These are phyloP conservation scores for Apaloderma vittatum DNA, from an alignment of 2,113 vertebrate genomes.

Conservation along the genomic window DNA sequence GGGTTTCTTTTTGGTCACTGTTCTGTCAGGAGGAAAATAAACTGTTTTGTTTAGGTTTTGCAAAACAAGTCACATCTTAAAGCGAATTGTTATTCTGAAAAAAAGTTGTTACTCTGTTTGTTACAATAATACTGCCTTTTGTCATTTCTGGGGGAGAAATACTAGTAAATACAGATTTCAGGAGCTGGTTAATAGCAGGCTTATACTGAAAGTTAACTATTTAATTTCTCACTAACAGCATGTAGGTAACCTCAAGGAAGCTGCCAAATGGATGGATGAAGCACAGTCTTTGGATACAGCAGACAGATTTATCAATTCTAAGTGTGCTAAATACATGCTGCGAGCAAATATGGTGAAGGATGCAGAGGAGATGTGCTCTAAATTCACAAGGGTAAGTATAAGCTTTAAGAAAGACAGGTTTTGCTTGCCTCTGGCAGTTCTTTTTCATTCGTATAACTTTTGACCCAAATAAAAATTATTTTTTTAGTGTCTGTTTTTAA, in stretches of 20 bases:
- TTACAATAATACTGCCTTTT: neutral
- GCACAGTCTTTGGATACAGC: conserved; percentile 85
- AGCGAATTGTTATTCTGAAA: neutral
- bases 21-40: neutral
- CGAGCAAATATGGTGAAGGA: conserved; percentile 84
- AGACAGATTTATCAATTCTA: conserved; percentile 85
- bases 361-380: conserved; percentile 85
- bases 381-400: conserved; percentile 81
- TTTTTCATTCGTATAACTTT: neutral
- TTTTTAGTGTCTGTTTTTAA: neutral
- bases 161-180: neutral
- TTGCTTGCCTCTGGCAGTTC: neutral
- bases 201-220: neutral
- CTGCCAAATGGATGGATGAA: conserved; percentile 86
- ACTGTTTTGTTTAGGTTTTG: neutral
- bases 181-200: neutral
- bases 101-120: neutral
- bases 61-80: neutral
- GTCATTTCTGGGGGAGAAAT: neutral
- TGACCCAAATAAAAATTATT: neutral
- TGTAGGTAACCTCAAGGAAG: conserved; percentile 83
- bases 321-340: conserved; percentile 85
- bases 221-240: conserved; percentile 71
- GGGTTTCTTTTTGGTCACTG: neutral
- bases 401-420: neutral